Base-by-base conservation (phyloP, 1,140 invertebrate genomes). In the Plutomurus gul region DNA sequence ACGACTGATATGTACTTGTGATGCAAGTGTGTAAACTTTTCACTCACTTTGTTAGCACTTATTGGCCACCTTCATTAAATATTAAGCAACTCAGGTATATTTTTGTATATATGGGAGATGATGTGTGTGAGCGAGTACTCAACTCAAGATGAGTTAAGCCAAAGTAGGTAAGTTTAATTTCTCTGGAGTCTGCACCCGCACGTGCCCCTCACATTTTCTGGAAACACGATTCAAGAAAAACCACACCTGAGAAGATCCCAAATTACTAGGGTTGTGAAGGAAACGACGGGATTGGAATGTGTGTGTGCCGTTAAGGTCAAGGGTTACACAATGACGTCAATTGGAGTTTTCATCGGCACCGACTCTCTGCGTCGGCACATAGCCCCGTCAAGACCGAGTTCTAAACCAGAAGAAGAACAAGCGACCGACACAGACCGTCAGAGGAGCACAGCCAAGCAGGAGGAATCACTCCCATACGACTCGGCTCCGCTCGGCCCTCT, bases 281-380 rank as follows among this genome's bases (percentile, higher is more conserved):
- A 30, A 77, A 37, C 47, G 33, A 71, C 37, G 39, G 37, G 22
- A 47, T 72, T 20, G 30, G 77, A 72, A 56, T 47, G 40, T 46
- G 76, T 77, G 51, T 37, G 73, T 72, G 27, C 71, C 46, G 75
- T 76, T 56, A 79, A 79, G 77, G 77, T 79, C 77, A 79, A 79
- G 77, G 77, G 77, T 79, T 51, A 79, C 25, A 37, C 22, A 73
- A 73, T 79, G 77, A 79, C 77, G 77, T 79, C 77, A 79, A 79
- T 74, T 46, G 77, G 46, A 75, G 51, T 79, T 75, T 73, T 79
- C 33, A 51, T 56, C 77, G 27, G 25, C n/a, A 51, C 13, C 22
- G 22, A 40, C 2, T 30, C 47, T 51, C 71, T 74, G 77, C 71
- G 77, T 73, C 77, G 77, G 77, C 46, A 71, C 40, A 36, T 25